phyloP scores from a whole-genome alignment of 1,140 invertebrate species.

The Pseudomyrmex gracilis region DNA sequence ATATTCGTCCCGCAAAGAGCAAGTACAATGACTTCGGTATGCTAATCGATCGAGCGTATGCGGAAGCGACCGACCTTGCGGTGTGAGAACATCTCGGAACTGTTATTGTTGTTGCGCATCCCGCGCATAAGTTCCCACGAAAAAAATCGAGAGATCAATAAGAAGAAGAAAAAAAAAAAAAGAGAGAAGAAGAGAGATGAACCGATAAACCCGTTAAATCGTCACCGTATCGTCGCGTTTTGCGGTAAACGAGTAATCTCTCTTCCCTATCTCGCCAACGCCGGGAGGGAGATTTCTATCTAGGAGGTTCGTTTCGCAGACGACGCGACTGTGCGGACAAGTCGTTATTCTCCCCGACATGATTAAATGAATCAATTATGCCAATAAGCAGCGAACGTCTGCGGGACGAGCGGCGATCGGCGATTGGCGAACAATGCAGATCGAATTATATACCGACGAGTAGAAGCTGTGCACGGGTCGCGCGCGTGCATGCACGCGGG shows the following conservation, averaged over 20 bases:
- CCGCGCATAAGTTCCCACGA: too few relatives aligned
- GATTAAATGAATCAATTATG: conserved; percentile 82
- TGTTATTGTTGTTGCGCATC: too few relatives aligned
- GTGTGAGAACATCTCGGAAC: too few relatives aligned
- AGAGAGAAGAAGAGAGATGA: not conserved
- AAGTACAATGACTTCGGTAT: too few relatives aligned
- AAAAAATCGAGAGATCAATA: not conserved
- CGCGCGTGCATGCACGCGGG: conserved; percentile 56
- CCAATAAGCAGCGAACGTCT: conserved; percentile 76
- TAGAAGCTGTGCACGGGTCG: conserved; percentile 66
- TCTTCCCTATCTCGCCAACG: too few relatives aligned
- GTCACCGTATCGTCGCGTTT: not conserved
- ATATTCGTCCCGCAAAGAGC: too few relatives aligned
- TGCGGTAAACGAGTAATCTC: conserved; percentile 1
- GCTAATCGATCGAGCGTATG: too few relatives aligned
- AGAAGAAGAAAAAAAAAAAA: not conserved
- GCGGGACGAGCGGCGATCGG: conserved; percentile 50
- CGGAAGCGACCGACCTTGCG: too few relatives aligned
- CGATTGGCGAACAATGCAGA: conserved; percentile 79
- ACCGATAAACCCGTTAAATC: not conserved
- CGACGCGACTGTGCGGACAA: conserved; percentile 32
- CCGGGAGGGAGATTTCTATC: not conserved
- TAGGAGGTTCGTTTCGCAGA: conserved; percentile 26
- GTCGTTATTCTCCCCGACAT: conserved; percentile 68
- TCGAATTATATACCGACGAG: conserved; percentile 77